phyloP scores from a whole-genome alignment of 2,113 vertebrate genomes.

The Amphiprion ocellaris region DNA sequence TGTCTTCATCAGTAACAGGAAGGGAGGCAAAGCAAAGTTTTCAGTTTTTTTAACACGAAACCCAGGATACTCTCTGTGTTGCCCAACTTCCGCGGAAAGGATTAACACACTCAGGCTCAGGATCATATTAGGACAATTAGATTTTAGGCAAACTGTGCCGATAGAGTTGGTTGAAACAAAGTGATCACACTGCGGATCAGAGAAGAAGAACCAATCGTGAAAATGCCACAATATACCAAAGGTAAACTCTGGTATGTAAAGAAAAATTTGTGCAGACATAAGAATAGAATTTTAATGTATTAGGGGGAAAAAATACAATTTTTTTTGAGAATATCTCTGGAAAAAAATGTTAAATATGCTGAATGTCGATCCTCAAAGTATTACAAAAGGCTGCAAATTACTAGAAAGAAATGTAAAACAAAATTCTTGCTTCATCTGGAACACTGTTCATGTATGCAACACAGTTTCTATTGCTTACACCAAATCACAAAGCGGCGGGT shows the following conservation, averaged over 20 bases:
- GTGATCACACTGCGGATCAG: constrained; percentile 32
- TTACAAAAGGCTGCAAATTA: background rate
- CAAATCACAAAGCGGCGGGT: background rate
- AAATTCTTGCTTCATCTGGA: background rate
- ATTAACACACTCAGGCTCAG: constrained; percentile 45
- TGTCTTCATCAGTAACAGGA: constrained; percentile 73
- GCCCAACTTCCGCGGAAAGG: constrained; percentile 73
- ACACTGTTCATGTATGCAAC: background rate
- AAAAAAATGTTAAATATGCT: background rate
- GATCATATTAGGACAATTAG: constrained; percentile 43
- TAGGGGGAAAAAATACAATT: too few species aligned
- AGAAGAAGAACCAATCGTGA: background rate
- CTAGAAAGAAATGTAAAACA: background rate
- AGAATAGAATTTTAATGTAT: background rate
- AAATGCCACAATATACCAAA: too few species aligned
- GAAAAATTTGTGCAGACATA: background rate
- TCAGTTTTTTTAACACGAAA: constrained; percentile 55
- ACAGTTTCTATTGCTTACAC: background rate
- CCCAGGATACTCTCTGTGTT: constrained; percentile 68
- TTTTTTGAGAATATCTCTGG: background rate
- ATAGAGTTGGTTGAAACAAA: too few species aligned
- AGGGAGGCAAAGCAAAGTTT: constrained; percentile 56
- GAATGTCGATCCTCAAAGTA: background rate
- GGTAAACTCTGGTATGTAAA: background rate
- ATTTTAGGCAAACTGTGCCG: background rate